Evolutionary conservation across 2,113 vertebrate species (phyloP).

Genomic region (Barnardius zonarius): DNA sequence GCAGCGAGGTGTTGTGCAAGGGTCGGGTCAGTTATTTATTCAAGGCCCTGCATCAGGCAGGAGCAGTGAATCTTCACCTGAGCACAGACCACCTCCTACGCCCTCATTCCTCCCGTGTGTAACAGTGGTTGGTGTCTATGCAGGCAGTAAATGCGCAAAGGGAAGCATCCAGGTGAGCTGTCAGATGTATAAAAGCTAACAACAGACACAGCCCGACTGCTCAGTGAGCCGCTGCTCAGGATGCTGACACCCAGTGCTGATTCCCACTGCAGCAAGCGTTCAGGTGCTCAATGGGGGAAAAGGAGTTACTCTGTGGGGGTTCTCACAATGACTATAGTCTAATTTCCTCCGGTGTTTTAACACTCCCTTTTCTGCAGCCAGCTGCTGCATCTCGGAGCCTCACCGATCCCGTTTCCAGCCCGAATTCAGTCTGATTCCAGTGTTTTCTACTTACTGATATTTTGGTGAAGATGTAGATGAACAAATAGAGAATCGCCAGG

Average conservation of each 20-base stretch:
- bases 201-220: neutral
- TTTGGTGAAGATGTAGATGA: constrained; percentile 99
- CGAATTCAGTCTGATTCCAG: neutral
- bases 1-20: neutral
- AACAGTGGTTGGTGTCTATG: neutral
- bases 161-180: neutral
- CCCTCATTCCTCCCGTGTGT: neutral
- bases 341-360: fast-evolving
- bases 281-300: neutral
- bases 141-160: neutral
- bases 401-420: neutral
- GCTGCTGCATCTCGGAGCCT: neutral
- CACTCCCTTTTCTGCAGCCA: neutral
- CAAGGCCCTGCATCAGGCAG: neutral
- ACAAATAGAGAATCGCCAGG: constrained; percentile 87
- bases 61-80: neutral
- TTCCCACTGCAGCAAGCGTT: neutral
- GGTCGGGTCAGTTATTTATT: neutral
- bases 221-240: neutral
- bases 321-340: fast-evolving
- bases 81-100: neutral
- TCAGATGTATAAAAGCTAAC: neutral
- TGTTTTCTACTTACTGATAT: constrained; percentile 84
- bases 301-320: neutral
- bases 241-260: neutral